Evolutionary conservation across 1,140 invertebrate genomes (phyloP).

Genomic region (Drosophila nannoptera): DNA sequence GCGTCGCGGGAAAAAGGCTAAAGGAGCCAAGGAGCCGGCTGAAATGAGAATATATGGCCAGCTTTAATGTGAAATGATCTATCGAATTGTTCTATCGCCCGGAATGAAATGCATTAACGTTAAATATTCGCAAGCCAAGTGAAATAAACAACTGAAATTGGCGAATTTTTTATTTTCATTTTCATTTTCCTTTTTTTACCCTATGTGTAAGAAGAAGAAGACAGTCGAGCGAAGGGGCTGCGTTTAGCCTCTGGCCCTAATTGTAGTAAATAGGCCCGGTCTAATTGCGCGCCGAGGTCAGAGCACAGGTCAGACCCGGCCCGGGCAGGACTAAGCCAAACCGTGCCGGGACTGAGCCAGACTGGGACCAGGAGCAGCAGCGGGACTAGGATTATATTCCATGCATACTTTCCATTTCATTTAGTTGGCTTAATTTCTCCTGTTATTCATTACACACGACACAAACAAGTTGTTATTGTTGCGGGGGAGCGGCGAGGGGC

Average conservation of each 20-base stretch:
- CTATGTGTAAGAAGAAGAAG: too few species aligned
- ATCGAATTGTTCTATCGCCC: constrained; percentile 21
- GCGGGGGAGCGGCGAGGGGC: neutral
- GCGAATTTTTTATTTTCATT: too few species aligned
- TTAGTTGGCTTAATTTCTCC: constrained; percentile 52
- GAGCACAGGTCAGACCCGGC: too few species aligned
- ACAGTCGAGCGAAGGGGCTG: neutral
- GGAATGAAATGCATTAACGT: constrained; percentile 7
- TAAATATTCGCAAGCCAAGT: neutral
- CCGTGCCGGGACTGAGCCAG: too few species aligned
- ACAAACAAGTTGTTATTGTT: constrained; percentile 15
- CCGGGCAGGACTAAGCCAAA: too few species aligned
- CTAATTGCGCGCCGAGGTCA: constrained; percentile 45
- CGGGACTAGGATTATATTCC: constrained; percentile 32
- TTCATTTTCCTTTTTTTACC: too few species aligned
- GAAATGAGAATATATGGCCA: constrained; percentile 23
- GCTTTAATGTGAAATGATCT: constrained; percentile 33
- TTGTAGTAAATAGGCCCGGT: constrained; percentile 26
- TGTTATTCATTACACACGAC: constrained; percentile 62
- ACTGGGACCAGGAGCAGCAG: too few species aligned
- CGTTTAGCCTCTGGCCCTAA: constrained; percentile 14
- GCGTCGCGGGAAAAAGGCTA: neutral
- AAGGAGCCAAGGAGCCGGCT: constrained; percentile 30
- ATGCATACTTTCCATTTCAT: constrained; percentile 10
- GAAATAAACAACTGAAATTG: neutral